These are phyloP conservation scores for Acholoe squamosa DNA, from an alignment of 2,888 invertebrate genomes.

Conservation along the genomic window DNA sequence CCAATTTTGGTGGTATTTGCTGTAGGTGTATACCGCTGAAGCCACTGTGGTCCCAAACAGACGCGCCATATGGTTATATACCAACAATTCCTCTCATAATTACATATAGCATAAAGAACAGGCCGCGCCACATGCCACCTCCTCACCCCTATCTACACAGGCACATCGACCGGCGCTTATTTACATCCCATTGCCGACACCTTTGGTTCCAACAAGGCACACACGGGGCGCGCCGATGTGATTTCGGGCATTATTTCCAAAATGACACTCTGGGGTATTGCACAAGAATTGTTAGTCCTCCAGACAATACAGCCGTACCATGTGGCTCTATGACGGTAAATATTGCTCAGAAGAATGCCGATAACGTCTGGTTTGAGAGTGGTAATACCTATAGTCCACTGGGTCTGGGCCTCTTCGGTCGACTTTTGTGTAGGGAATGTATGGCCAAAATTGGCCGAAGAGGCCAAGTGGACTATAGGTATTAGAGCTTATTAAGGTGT, in stretches of 20 bases:
- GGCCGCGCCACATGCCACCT: not conserved
- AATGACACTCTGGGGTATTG: constrained; percentile 25
- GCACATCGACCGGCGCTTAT: constrained; percentile 1
- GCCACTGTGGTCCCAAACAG: too few species aligned
- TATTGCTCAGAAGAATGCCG: not conserved
- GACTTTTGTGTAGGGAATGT: too few species aligned
- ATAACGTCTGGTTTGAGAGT: not conserved
- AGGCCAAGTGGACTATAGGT: too few species aligned
- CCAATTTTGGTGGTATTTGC: too few species aligned
- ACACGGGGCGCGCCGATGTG: not conserved
- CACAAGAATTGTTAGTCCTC: constrained; percentile 13
- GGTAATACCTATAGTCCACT: too few species aligned
- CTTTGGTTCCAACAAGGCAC: not conserved
- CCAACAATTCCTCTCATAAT: not conserved
- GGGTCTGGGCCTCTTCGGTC: too few species aligned
- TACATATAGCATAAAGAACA: too few species aligned
- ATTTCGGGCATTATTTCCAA: constrained; percentile 36
- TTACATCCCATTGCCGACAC: not conserved
- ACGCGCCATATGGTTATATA: not conserved
- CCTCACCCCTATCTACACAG: not conserved
- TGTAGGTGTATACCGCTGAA: too few species aligned
- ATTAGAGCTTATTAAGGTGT: too few species aligned
- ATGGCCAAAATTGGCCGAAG: too few species aligned
- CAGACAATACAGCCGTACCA: not conserved
- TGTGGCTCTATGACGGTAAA: constrained; percentile 6